A percentile compares a stretch with the other conserved stretches of the same genome.
These are phyloP conservation scores for Dermatemys mawii DNA, from an alignment of 2,113 vertebrate genomes.

Conservation along the genomic window DNA sequence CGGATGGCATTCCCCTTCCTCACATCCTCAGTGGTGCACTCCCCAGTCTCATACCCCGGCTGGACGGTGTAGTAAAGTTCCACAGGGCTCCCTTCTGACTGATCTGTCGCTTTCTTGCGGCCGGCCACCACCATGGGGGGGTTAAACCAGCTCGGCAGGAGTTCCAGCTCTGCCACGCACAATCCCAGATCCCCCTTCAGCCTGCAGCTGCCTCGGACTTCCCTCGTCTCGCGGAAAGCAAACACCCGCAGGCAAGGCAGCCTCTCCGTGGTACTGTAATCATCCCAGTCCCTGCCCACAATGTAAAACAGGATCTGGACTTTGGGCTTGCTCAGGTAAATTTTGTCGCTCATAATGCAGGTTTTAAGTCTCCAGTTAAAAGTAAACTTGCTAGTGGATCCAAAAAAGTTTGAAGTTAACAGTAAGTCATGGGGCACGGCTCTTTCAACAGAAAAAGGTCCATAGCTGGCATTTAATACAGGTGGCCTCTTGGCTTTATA, in stretches of 20 bases:
- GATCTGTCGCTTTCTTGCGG: slow-evolving; percentile 78
- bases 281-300: slow-evolving; percentile 91
- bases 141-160: slow-evolving; percentile 88
- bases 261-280: slow-evolving; percentile 78
- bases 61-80: slow-evolving; percentile 94
- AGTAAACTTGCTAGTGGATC: slow-evolving; percentile 79
- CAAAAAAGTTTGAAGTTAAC: slow-evolving; percentile 74
- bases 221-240: slow-evolving; percentile 92
- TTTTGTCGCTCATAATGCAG: slow-evolving; percentile 83
- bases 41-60: slow-evolving; percentile 74
- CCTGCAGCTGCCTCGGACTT: slow-evolving; percentile 88
- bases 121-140: slow-evolving; percentile 80
- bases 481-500: slow-evolving; percentile 86
- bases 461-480: slow-evolving; percentile 87
- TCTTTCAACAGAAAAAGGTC: slow-evolving; percentile 87
- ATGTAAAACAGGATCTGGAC: slow-evolving; percentile 93
- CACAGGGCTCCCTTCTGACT: slow-evolving; percentile 83
- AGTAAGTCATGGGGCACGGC: slow-evolving; percentile 86
- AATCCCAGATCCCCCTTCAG: slow-evolving; percentile 86
- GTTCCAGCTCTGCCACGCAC: slow-evolving; percentile 90
- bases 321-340: slow-evolving; percentile 85
- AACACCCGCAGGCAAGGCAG: slow-evolving; percentile 93
- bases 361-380: slow-evolving; percentile 92
- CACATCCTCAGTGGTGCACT: slow-evolving; percentile 83
- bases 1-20: slow-evolving; percentile 85